Evolutionary conservation across 30 jellyfish, hydroid and myxozoan species (phyloP), one percentile per base, ranked within the genome.

Genomic region (Turritopsis rubra): DNA sequence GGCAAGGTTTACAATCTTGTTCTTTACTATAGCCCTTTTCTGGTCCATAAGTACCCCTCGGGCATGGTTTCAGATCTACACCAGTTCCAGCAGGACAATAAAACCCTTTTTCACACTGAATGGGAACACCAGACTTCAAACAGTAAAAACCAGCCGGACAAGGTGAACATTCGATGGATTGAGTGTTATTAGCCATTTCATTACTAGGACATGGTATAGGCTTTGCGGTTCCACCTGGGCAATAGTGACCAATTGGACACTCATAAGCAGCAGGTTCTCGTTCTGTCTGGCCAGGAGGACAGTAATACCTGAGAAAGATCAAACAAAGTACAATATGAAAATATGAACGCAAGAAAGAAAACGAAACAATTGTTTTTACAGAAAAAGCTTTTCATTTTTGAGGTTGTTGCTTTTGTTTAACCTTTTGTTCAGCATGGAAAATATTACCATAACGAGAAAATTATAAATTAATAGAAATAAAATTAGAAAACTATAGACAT

Each of bases 11-110:
- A 75, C 99, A 94, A 74, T 94, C 97, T 25, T 75, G 88, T 21
- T 89, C 66, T 52, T 87, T 75, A 71, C 74, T 81, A 71, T 94
- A 94, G 30, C 85, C 75, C 52, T 29, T 72, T 79, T 89, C 95
- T 52, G 88, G 54, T 1, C 99, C 99, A 52, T 73, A 85, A 18
- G 99, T 94, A 66, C 99, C 99, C 41, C 97, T 96, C 18, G 99
- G 99, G 81, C 99, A 94, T 41, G 95, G 96, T 28, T 87, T 88
- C 54, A 86, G 53, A 60, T 94, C 99, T 22, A 72, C 85, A 9
- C 99, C 99, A 53, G 99, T 94, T 7, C 97, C 97, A 18, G 93
- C 90, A n/a, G 99, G 99, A 71, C 99, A 94, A 75, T 94, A 94
- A 72, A 53, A 88, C 1, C 99, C 99, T 73, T 78, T 52, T 28